A percentile compares a stretch with the other conserved stretches of the same genome.
Evolutionary conservation across 2,797 vertebrate genomes (phyloP).

Genomic region (Anguilla obscura): DNA sequence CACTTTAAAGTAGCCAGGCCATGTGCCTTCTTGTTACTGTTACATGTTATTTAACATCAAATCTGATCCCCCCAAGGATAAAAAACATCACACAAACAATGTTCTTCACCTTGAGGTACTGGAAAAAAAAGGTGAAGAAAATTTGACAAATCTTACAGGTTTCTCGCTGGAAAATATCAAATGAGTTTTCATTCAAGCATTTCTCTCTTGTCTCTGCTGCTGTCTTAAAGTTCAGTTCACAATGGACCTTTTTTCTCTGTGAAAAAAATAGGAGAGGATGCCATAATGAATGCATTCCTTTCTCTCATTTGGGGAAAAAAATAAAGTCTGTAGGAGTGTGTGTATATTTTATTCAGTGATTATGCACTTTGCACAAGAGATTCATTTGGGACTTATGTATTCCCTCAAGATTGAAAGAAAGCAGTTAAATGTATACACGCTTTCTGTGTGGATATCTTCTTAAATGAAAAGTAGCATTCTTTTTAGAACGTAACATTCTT

Average conservation of each 20-base stretch:
- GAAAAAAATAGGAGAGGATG: no score
- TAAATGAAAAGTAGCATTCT: conserved; percentile 64
- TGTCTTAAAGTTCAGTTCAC: neutral
- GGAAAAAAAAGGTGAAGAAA: neutral
- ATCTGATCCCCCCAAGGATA: neutral
- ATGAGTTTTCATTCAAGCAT: neutral
- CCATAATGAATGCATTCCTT: neutral
- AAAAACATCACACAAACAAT: conserved; percentile 8
- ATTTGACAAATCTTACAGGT: neutral
- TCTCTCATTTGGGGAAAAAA: neutral
- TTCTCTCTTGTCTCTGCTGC: neutral
- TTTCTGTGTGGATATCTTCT: conserved; percentile 49
- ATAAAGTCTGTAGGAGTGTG: neutral
- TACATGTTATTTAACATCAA: conserved; percentile 3
- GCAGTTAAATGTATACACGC: conserved; percentile 47
- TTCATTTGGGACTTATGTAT: conserved; percentile 49
- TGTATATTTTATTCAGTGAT: neutral
- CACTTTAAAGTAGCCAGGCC: conserved; percentile 58
- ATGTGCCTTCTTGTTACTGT: neutral
- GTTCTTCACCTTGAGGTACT: neutral
- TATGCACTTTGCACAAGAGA: conserved; percentile 32
- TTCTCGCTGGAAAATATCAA: neutral
- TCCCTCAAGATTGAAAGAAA: conserved; percentile 63
- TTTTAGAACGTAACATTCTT: conserved; percentile 44
- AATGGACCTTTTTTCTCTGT: neutral